Conservation (phyloP, 2,113 vertebrate species). For the Lophochroa leadbeateri region DNA sequence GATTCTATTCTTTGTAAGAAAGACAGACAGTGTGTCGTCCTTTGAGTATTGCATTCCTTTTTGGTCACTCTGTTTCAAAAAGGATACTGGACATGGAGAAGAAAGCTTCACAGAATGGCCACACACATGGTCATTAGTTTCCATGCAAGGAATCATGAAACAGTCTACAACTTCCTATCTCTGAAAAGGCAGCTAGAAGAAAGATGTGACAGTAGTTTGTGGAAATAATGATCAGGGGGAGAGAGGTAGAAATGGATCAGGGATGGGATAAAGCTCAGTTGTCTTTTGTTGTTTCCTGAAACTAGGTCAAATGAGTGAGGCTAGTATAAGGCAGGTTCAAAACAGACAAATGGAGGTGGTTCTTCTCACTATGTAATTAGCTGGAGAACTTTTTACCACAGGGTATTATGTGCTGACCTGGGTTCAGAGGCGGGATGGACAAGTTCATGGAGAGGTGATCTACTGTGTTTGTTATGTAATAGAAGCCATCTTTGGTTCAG, state of each 20-base stretch:
- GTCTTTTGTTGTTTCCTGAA: not conserved
- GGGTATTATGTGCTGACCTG: not conserved
- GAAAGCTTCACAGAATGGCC: not conserved
- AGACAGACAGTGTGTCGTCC: not conserved
- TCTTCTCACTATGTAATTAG: not conserved
- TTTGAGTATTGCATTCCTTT: not conserved
- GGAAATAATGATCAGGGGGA: not conserved
- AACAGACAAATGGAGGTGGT: not conserved
- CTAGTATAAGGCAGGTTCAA: not conserved
- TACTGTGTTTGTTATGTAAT: not conserved
- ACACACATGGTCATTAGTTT: not conserved
- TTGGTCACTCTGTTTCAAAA: not conserved
- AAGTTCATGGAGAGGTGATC: not conserved
- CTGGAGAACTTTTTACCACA: not conserved
- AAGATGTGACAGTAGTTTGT: not conserved
- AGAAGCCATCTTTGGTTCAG: not conserved
- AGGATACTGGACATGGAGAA: not conserved
- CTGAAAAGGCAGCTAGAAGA: not conserved
- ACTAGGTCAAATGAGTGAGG: rapidly evolving
- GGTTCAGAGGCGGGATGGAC: not conserved
- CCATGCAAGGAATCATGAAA: not conserved
- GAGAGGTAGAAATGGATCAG: not conserved
- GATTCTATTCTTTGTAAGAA: not conserved
- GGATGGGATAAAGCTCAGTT: not conserved
- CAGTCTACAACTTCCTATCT: not conserved